Percentiles rank a stretch among this genome's conserved stretches.
Conservation (phyloP, 2,797 vertebrate species). For the Crocodylus rhombifer region DNA sequence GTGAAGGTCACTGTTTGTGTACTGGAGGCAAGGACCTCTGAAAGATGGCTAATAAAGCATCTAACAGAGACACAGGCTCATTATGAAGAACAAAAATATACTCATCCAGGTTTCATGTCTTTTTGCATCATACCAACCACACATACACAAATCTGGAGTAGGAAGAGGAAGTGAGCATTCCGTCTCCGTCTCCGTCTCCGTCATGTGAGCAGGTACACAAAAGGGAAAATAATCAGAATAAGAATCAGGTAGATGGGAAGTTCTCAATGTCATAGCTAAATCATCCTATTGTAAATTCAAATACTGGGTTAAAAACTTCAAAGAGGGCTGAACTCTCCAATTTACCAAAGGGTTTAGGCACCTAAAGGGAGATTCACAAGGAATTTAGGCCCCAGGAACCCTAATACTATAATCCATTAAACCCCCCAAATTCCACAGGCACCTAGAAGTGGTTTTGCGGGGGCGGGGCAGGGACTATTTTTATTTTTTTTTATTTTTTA, state of each 20-base stretch:
- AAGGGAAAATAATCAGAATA: not conserved
- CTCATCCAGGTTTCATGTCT: not conserved
- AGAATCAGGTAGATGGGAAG: not conserved
- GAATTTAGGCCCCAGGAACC: not conserved
- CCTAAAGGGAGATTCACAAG: not conserved
- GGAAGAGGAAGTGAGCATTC: not conserved
- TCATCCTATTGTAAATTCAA: not conserved
- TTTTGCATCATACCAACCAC: not conserved
- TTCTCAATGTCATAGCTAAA: not conserved
- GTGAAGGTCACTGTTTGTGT: not conserved
- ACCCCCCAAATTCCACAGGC: not conserved
- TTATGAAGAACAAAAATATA: not conserved
- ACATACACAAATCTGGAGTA: not conserved
- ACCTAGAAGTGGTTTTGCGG: not conserved
- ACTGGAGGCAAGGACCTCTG: too few relatives aligned
- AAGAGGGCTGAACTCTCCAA: not conserved
- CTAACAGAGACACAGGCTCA: not conserved
- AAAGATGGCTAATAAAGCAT: not conserved
- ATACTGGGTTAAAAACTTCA: not conserved
- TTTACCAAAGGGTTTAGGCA: not conserved
- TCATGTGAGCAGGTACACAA: not conserved
- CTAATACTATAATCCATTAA: too few relatives aligned
- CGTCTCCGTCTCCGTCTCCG: not conserved
- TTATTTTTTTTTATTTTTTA: too few relatives aligned
- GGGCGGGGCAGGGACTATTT: too few relatives aligned